Evolutionary conservation across 2,888 invertebrate species (phyloP).

Genomic region (Campoplex capitator): DNA sequence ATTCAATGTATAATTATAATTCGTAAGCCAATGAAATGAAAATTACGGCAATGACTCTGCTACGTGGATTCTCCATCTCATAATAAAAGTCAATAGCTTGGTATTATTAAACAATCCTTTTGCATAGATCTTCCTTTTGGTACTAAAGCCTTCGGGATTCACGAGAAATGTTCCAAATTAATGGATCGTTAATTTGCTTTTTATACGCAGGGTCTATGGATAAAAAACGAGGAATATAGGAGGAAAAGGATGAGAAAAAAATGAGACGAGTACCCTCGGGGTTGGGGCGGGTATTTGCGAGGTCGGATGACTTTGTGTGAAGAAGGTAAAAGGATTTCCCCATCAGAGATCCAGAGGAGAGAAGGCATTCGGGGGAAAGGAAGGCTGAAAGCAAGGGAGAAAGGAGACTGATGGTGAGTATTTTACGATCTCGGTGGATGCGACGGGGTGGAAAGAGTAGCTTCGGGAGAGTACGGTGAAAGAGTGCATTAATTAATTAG

Average conservation of each 20-base stretch:
- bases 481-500: conserved; percentile 79
- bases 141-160: conserved; percentile 25
- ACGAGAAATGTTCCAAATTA: conserved; percentile 50
- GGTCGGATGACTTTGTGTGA: conserved; percentile 52
- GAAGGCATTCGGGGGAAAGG: conserved; percentile 14
- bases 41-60: neutral
- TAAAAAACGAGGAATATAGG: conserved; percentile 28
- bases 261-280: conserved; percentile 46
- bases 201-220: conserved; percentile 24
- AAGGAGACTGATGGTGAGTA: conserved; percentile 44
- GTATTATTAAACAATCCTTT: conserved; percentile 24
- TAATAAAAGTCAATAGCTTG: conserved; percentile 9
- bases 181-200: conserved; percentile 55
- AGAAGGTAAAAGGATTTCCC: conserved; percentile 63
- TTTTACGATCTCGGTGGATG: conserved; percentile 57
- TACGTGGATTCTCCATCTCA: neutral
- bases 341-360: conserved; percentile 50
- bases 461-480: conserved; percentile 43
- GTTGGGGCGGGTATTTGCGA: conserved; percentile 30
- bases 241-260: conserved; percentile 6
- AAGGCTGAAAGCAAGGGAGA: conserved; percentile 28
- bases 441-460: conserved; percentile 63
- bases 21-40: neutral
- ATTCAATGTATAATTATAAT: neutral
- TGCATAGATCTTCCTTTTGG: neutral